phyloP scores from a whole-genome alignment of 2,888 invertebrate species.

The Ophonus ardosiacus region DNA sequence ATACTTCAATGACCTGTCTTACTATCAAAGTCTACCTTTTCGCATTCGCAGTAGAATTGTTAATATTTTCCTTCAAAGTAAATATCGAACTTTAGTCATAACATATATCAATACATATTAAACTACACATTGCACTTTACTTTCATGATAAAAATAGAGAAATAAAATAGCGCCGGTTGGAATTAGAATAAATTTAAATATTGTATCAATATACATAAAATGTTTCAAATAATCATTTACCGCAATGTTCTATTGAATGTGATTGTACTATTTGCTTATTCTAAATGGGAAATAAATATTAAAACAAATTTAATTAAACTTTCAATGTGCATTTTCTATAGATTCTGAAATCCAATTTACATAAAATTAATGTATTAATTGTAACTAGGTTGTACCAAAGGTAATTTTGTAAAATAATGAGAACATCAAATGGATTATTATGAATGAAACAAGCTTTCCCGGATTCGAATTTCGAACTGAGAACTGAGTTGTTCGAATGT shows the following conservation, averaged over 20 bases:
- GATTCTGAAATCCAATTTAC: background rate
- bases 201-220: background rate
- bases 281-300: constrained; percentile 23
- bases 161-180: no score
- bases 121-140: no score
- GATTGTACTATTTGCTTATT: background rate
- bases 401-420: constrained; percentile 24
- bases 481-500: constrained; percentile 11
- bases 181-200: no score
- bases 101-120: no score
- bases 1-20: no score
- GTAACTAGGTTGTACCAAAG: background rate
- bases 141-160: no score
- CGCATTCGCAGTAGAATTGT: no score
- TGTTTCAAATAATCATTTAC: background rate
- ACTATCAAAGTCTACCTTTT: no score
- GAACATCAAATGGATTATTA: constrained; percentile 35
- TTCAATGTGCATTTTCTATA: constrained; percentile 7
- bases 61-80: no score
- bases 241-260: background rate
- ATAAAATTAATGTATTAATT: constrained; percentile 6
- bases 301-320: constrained; percentile 30
- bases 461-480: constrained; percentile 8
- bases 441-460: constrained; percentile 3
- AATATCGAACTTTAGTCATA: no score